Conservation (phyloP, 2,797 vertebrate genomes). For the Cryptoblepharus egeriae region DNA sequence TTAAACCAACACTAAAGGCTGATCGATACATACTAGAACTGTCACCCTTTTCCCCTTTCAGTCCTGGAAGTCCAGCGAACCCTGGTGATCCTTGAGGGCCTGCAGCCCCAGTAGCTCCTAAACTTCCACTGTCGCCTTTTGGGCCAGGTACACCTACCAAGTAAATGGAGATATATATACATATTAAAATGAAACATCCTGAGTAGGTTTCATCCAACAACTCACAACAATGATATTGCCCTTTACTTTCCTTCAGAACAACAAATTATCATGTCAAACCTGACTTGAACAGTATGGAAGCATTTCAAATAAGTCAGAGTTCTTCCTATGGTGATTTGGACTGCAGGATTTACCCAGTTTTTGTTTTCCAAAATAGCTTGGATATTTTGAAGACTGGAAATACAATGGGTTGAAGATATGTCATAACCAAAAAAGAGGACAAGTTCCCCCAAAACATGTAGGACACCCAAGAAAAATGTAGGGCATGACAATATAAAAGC, state of each 20-base stretch:
- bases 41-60: constrained; percentile 79
- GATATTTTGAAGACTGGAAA: not conserved
- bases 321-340: not conserved
- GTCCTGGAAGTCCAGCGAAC: constrained; percentile 75
- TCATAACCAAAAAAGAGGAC: too few species aligned
- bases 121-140: constrained; percentile 73
- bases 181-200: not conserved
- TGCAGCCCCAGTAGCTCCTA: constrained; percentile 65
- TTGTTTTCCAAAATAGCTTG: too few species aligned
- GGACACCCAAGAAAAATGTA: too few species aligned
- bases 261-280: not conserved
- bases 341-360: not conserved
- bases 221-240: too few species aligned
- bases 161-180: constrained; percentile 14
- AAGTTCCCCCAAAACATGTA: too few species aligned
- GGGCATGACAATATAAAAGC: too few species aligned
- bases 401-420: too few species aligned
- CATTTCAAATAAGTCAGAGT: not conserved
- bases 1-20: constrained; percentile 84
- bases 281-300: not conserved
- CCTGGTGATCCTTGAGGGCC: constrained; percentile 74
- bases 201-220: not conserved
- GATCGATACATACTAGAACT: constrained; percentile 75
- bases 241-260: not conserved
- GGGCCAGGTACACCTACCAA: constrained; percentile 76